Evolutionary conservation across 2,888 invertebrate species (phyloP).

Genomic region (Epiblema foenella): DNA sequence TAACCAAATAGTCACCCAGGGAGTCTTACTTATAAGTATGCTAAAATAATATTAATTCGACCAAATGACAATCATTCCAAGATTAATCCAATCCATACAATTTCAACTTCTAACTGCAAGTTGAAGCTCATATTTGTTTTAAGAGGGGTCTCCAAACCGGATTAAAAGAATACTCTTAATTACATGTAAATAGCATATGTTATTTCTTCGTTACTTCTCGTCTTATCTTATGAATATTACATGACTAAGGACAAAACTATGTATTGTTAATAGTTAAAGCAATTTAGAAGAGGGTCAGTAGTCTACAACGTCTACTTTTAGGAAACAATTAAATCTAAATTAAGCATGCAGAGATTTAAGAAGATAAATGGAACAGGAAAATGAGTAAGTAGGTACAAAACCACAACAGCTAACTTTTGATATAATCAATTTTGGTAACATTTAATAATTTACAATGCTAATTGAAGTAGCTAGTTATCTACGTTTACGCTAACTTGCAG

Average conservation of each 20-base stretch:
- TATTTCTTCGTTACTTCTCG: too few relatives aligned
- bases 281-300: conserved; percentile 22
- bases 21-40: too few relatives aligned
- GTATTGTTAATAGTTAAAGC: conserved; percentile 19
- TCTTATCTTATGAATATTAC: not conserved
- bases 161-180: not conserved
- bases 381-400: not conserved
- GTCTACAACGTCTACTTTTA: conserved; percentile 14
- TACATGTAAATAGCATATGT: not conserved
- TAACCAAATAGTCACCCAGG: too few relatives aligned
- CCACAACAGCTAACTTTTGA: not conserved
- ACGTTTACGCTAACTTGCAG: too few relatives aligned
- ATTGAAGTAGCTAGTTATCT: too few relatives aligned
- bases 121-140: too few relatives aligned
- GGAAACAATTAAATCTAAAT: not conserved
- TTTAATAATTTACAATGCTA: not conserved
- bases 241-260: not conserved
- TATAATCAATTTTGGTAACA: not conserved
- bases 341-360: not conserved
- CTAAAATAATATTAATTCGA: too few relatives aligned
- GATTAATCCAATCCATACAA: too few relatives aligned
- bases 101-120: too few relatives aligned
- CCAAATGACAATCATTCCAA: too few relatives aligned
- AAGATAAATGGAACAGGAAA: conserved; percentile 22
- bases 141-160: not conserved